phyloP scores from a whole-genome alignment of 2,113 vertebrate genomes.

The Marmota monax region DNA sequence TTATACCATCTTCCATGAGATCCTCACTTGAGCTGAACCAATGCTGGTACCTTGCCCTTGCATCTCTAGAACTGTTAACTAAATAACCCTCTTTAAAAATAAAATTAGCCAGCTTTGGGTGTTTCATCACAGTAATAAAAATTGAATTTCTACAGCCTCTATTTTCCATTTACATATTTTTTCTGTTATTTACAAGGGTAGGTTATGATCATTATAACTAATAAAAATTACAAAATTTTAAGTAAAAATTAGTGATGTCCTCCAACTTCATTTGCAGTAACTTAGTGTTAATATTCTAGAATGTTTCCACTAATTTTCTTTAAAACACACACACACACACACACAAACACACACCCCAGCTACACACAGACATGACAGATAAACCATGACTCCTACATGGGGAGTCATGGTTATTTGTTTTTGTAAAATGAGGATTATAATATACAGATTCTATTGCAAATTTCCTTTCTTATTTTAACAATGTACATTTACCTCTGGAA shows the following conservation, averaged over 20 bases:
- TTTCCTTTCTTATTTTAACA: conserved; percentile 39
- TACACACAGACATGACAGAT: not conserved
- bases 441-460: not conserved
- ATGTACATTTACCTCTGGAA: not conserved
- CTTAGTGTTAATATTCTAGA: not conserved
- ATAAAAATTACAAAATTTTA: not conserved
- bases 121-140: no score
- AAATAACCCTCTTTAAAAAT: no score
- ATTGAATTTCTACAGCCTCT: no score
- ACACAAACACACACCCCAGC: not conserved
- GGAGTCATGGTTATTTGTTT: not conserved
- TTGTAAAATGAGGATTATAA: not conserved
- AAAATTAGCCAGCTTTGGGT: no score
- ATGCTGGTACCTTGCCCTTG: no score
- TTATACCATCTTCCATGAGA: no score
- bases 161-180: not conserved
- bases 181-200: not conserved
- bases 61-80: no score
- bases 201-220: not conserved
- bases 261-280: not conserved
- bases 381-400: not conserved
- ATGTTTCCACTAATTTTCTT: not conserved
- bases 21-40: no score
- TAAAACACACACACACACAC: no score
- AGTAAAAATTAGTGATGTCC: not conserved